Base-by-base conservation (phyloP, 1,140 invertebrate genomes). In the Bicyclus anynana region DNA sequence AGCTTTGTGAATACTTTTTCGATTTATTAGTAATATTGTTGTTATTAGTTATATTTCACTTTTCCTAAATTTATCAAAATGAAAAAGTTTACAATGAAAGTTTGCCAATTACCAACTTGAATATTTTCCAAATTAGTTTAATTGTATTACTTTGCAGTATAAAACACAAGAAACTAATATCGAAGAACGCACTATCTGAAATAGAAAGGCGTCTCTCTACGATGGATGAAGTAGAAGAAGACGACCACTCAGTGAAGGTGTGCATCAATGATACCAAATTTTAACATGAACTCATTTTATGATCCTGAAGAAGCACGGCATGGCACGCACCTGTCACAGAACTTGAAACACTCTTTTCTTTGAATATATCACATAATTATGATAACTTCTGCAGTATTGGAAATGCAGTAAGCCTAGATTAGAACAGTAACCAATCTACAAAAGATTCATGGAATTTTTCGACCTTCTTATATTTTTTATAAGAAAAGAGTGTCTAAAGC, bases 171-270 rank as follows among this genome's bases (percentile, higher is more conserved):
- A 90, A 90, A 66, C 27, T 89, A 48, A 78, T 82, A 48, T 80
- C 84, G 10, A 89, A 89, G 74, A 88, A 73, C 61, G 74, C 84
- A 65, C 86, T 87, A 79, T 84, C 87, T 2, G 89, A 90, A 62
- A 83, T 90, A 29, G 89, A 90, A 63, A 80, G 87, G 54, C 68
- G 89, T 52, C 74, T 90, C 12, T 90, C 89, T 0, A 85, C 81
- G 14, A 90, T 90, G 89, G 79, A 78, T 14, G 89, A 90, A 61
- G 81, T 84, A 5, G 89, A 90, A 51, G 89, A 90, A 72, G 89
- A 90, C 40, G 90, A 92, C 55, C 83, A 85, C 1, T 88, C 84
- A 9, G 77, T 89, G 65, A 91, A 91, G 90, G 91, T 91, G 87
- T 90, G 87, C 79, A 78, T 78, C 59, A 78, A 59, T 62, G 84